Base-by-base conservation (phyloP, 2,113 vertebrate genomes). In the Nettapus auritus region DNA sequence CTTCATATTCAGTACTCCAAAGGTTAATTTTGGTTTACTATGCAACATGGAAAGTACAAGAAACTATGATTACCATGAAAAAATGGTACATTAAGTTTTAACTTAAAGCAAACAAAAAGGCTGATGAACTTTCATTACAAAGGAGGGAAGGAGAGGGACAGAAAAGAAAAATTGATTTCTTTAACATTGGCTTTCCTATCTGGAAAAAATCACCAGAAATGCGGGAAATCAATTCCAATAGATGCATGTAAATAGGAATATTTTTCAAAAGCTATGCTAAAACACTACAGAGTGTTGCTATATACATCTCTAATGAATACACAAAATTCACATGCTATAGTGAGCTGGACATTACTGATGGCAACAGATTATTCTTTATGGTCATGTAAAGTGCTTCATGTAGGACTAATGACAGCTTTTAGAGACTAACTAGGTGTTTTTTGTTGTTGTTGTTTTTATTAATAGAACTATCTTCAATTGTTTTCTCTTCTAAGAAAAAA, bases 101-200 rank as follows among this genome's bases (percentile, higher is more conserved):
- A 25, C 6, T 76, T 55, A n/a, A 36, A 56, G 50, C 36, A 90
- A 67, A 46, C 25, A 34, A 79, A 44, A 81, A 46, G 22, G 5
- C 5, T 8, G 36, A 59, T 13, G 22, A 57, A 38, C 7, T 25
- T 62, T 26, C 6, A 18, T 66, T 50, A n/a, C 16, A 29, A 1
- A 36, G 17, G n/a, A 62, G 0, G 21, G 0, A 15, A 36, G 11
- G 10, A 6, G 1, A 29, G 7, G 11, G 23, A 28, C 3, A 48
- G 18, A 86, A 79, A 15, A 26, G 29, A 82, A 89, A 88, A 4
- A 38, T 15, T 15, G 48, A 4, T 8, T 76, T 64, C 29, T 70
- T 67, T 48, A 56, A 67, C 26, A 10, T 38, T 56, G 46, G 11
- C n/a, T 76, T 70, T 73, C 31, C 42, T 33, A 67, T 17, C 28